Conservation (phyloP, 2,888 invertebrate species). For the Parthenolecanium corni region DNA sequence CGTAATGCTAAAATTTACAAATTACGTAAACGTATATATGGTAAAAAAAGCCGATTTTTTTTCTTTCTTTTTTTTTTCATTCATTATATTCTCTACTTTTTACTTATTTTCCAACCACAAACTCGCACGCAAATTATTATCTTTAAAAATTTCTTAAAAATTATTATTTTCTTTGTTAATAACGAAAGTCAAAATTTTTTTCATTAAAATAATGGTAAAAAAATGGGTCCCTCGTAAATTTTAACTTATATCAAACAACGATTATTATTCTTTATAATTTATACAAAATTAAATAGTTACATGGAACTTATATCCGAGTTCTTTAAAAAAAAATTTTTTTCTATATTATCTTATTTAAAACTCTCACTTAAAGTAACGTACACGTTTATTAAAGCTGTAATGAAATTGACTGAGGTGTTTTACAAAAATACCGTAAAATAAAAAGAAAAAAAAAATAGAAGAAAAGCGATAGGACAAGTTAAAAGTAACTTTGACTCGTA, state of each 20-base stretch:
- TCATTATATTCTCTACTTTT: too few relatives aligned
- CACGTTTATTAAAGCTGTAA: neutral
- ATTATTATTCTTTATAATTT: neutral
- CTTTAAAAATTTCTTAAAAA: slow-evolving; percentile 9
- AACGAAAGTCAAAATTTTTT: neutral
- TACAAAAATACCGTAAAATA: slow-evolving; percentile 15
- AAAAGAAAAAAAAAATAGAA: slow-evolving; percentile 21
- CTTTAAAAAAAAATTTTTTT: too few relatives aligned
- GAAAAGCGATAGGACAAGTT: slow-evolving; percentile 30
- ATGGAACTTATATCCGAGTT: too few relatives aligned
- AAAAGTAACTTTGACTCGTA: slow-evolving; percentile 32
- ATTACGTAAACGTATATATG: slow-evolving; percentile 17
- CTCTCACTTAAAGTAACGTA: neutral
- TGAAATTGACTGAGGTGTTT: neutral
- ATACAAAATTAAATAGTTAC: neutral
- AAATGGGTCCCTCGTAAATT: slow-evolving; percentile 20
- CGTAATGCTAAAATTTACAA: slow-evolving; percentile 12
- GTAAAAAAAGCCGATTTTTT: slow-evolving; percentile 14
- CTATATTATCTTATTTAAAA: too few relatives aligned
- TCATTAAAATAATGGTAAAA: slow-evolving; percentile 14
- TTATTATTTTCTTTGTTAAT: neutral
- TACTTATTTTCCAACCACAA: neutral
- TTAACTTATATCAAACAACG: slow-evolving; percentile 2
- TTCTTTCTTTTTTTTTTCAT: neutral
- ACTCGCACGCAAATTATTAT: slow-evolving; percentile 3